A percentile compares a stretch with the other conserved stretches of the same genome.
Evolutionary conservation across 2,888 invertebrate species (phyloP).

Genomic region (Xylota segnis): DNA sequence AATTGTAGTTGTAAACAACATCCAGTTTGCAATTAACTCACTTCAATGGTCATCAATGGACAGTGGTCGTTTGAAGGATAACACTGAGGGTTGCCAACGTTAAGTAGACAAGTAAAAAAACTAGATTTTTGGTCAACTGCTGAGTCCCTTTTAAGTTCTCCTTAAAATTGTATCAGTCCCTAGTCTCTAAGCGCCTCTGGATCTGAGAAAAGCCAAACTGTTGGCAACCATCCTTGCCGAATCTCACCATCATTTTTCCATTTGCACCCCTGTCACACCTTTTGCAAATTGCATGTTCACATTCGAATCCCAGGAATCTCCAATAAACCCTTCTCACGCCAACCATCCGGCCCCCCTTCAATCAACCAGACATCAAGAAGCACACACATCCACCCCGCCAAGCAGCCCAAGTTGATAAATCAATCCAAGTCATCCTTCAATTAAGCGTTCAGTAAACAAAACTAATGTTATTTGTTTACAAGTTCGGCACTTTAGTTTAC

Average conservation of each 20-base stretch:
- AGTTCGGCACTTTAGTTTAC: slow-evolving; percentile 74
- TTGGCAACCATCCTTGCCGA: slow-evolving; percentile 27
- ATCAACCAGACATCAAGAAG: slow-evolving; percentile 42
- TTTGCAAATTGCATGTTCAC: slow-evolving; percentile 35
- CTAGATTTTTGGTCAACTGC: no score
- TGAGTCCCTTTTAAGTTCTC: no score
- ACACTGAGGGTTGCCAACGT: slow-evolving; percentile 33
- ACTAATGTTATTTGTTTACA: slow-evolving; percentile 75
- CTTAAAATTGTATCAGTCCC: no score
- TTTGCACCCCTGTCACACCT: slow-evolving; percentile 28
- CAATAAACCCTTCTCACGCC: slow-evolving; percentile 22
- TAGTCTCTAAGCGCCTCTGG: no score
- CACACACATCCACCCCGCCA: neutral
- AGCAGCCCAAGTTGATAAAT: slow-evolving; percentile 61
- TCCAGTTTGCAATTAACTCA: slow-evolving; percentile 62
- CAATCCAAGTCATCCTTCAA: slow-evolving; percentile 75
- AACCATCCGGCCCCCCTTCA: slow-evolving; percentile 5
- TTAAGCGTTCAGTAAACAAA: slow-evolving; percentile 75
- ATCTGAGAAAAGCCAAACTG: no score
- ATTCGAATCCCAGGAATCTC: slow-evolving; percentile 21
- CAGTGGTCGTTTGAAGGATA: neutral
- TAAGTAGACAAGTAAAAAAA: neutral
- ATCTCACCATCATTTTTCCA: slow-evolving; percentile 39
- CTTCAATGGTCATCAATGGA: slow-evolving; percentile 31
- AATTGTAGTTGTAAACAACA: slow-evolving; percentile 45